These are phyloP conservation scores for Temnothorax longispinosus DNA, from an alignment of 1,140 invertebrate genomes.

Conservation along the genomic window DNA sequence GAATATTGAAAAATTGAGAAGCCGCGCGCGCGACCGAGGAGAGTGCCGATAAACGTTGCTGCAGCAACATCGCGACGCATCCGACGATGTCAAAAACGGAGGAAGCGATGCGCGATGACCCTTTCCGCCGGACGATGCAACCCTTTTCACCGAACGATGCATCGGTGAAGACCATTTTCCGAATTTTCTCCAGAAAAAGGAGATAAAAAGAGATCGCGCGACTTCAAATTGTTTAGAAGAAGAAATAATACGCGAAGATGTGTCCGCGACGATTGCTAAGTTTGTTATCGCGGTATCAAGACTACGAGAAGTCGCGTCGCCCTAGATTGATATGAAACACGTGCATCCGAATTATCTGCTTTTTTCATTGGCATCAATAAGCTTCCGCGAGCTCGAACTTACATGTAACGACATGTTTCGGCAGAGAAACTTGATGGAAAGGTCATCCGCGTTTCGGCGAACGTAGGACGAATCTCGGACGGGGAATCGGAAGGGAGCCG, in stretches of 20 bases:
- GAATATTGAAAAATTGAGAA: slow-evolving; percentile 81
- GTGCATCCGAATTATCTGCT: not conserved
- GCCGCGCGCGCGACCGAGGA: slow-evolving; percentile 47
- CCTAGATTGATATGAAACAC: not conserved
- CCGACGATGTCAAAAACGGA: slow-evolving; percentile 4
- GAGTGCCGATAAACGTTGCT: slow-evolving; percentile 36
- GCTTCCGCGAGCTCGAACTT: not conserved
- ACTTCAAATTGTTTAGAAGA: not conserved
- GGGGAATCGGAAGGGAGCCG: slow-evolving; percentile 25
- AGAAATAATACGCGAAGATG: not conserved
- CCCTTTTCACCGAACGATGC: not conserved
- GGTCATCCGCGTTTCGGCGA: slow-evolving; percentile 45
- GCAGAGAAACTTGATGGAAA: not conserved
- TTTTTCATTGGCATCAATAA: not conserved
- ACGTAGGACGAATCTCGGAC: slow-evolving; percentile 60
- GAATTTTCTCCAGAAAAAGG: not conserved
- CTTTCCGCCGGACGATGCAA: slow-evolving; percentile 6
- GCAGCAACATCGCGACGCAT: slow-evolving; percentile 11
- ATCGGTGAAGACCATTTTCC: not conserved
- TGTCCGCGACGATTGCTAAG: not conserved
- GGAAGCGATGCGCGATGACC: not conserved
- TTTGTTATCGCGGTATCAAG: not conserved
- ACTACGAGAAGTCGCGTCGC: not conserved
- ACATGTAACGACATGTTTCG: not conserved
- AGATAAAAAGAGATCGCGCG: not conserved